phyloP scores from a whole-genome alignment of 1,140 invertebrate species.

The Brachionus asplanchnoidis region DNA sequence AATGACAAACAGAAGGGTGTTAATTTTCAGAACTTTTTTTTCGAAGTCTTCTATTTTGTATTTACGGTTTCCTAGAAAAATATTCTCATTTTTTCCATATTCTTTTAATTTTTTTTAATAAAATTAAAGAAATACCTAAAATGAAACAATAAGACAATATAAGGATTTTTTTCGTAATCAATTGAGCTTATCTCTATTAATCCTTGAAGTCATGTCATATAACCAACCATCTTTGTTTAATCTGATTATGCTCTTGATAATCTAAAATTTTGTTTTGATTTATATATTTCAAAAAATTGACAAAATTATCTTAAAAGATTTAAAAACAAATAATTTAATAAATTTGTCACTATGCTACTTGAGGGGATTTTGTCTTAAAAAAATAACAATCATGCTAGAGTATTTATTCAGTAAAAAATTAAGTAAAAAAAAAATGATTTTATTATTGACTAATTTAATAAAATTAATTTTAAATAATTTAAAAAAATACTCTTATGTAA shows the following conservation, averaged over 20 bases:
- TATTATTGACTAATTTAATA: background rate
- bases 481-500: background rate
- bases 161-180: background rate
- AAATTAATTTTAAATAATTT: background rate
- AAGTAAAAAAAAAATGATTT: background rate
- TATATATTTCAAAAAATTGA: no score
- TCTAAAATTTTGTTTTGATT: background rate
- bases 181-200: background rate
- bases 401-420: background rate
- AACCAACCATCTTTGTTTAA: background rate
- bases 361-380: background rate
- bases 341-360: background rate
- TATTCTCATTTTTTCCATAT: background rate
- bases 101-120: background rate
- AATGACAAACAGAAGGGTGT: background rate
- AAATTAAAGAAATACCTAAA: background rate
- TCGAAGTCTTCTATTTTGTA: background rate
- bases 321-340: background rate
- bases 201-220: background rate
- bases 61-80: no score
- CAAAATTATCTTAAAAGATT: background rate
- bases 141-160: background rate
- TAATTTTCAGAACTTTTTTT: background rate
- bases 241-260: background rate
- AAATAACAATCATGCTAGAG: background rate